Base-by-base conservation (phyloP, 1,140 invertebrate genomes). In the Eulimnadia texana region DNA sequence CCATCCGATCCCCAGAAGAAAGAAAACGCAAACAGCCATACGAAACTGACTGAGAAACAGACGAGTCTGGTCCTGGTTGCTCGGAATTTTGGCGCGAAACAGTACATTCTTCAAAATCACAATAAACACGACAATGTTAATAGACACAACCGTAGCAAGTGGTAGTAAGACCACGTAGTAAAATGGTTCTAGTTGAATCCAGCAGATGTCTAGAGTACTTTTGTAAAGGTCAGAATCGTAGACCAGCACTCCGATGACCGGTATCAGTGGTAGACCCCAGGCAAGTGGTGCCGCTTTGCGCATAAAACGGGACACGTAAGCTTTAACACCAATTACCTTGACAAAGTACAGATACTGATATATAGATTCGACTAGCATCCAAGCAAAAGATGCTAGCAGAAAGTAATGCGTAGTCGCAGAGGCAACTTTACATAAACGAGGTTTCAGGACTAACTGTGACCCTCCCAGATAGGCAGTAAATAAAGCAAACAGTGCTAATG, bases 281-380 rank as follows among this genome's bases (percentile, higher is more conserved):
- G 74, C 74, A 49, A 71, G 69, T 1, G 75, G 33, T 1, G 70
- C 67, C 6, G 74, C 73, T 65, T 76, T 77, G 58, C 64, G 64
- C 59, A 70, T 66, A 27, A 70, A 77, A 11, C 70, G 62, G 2
- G 73, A 70, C 50, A 76, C 72, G 65, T 77, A 70, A 10, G 73
- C 74, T 57, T 57, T 13, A 2, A 58, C 55, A 3, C 73, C 72
- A 22, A 77, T 68, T 9, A 77, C 72, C 63, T 76, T 75, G 24
- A 77, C 76, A 64, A 77, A 74, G 16, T 71, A 72, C 2, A 76
- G 66, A 59, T 77, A 77, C 64, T 76, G 75, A 23, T 76, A 63
- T 20, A 75, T 68, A 0, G 72, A 75, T 65, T 76, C 74, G 23
- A 77, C 72, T 33, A 76, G 66, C 76, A 77, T 77, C 76, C 76